Base-by-base conservation (phyloP, 2,797 vertebrate species). In the Sylvilagus floridanus region DNA sequence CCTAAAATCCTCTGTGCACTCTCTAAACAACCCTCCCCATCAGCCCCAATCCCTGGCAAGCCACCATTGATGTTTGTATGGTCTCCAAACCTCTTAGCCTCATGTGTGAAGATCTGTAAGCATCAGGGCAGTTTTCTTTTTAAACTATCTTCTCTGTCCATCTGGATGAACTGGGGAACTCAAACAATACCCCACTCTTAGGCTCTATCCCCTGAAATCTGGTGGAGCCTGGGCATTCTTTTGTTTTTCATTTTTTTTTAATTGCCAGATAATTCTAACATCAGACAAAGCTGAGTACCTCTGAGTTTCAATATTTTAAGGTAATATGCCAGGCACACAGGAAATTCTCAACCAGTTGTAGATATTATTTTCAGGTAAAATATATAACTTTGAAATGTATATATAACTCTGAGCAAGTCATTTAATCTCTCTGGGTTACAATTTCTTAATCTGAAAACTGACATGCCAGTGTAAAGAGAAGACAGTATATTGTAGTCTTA, bases 401-500 rank as follows among this genome's bases (percentile, higher is more conserved):
- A 4, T 62, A 37, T 37, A 71, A 85, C 14, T 2, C 84, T 35
- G 75, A 32, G 42, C 14, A 85, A 84, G 13, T 66, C 52, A 52
- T 60, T 75, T 79, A 92, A 52, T 22, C 21, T 87, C 32, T 93
- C 66, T 69, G 60, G 87, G 13, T 42, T 37, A 72, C 6, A 75
- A 65, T 84, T 73, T 93, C 62, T 83, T 96, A 28, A 76, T 66
- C 60, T 95, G 22, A 93, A 95, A 96, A 81, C 69, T 88, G 68
- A 69, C 13, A 52, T 77, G 75, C 16, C 3, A 54, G 66, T 78
- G 24, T 75, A 69, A 85, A 93, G 52, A 28, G 57, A 83, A 84
- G 52, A 83, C 6, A 83, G 8, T 14, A 47, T 42, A 81, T 85
- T 77, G 0, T 42, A 63, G 50, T 72, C 28, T 76, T 88, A 65